Conservation (phyloP, 64 coral and sea anemone genomes). For the Montipora capricornis region DNA sequence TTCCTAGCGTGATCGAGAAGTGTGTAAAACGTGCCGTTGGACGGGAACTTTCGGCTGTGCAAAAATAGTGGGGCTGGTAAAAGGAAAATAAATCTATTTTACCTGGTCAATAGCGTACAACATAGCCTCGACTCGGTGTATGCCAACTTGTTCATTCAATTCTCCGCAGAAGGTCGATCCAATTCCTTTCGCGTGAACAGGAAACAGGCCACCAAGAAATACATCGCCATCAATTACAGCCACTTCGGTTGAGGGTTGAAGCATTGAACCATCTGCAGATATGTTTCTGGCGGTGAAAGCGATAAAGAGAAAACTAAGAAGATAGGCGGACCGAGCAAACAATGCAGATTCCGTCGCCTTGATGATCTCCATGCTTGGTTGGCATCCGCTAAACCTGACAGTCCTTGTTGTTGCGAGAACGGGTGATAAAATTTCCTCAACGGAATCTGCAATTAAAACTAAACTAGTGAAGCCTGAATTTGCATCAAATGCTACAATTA, state of each 20-base stretch:
- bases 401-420: not conserved
- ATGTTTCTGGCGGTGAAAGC: not conserved
- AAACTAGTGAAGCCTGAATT: not conserved
- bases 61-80: not conserved
- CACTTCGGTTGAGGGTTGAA: not conserved
- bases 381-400: not conserved
- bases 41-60: not conserved
- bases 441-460: slow-evolving; percentile 27
- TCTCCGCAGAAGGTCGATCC: slow-evolving; percentile 47
- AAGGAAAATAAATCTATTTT: not conserved
- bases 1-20: too few species aligned
- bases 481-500: not conserved
- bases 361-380: not conserved
- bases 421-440: not conserved
- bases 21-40: not conserved
- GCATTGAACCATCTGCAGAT: not conserved
- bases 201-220: slow-evolving; percentile 76
- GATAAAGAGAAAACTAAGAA: not conserved
- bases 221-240: slow-evolving; percentile 57
- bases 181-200: slow-evolving; percentile 50
- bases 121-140: slow-evolving; percentile 95
- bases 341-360: not conserved
- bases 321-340: not conserved
- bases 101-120: slow-evolving; percentile 88
- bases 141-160: slow-evolving; percentile 87